Conservation (phyloP, 2,888 invertebrate genomes). For the Criorhina ranunculi region DNA sequence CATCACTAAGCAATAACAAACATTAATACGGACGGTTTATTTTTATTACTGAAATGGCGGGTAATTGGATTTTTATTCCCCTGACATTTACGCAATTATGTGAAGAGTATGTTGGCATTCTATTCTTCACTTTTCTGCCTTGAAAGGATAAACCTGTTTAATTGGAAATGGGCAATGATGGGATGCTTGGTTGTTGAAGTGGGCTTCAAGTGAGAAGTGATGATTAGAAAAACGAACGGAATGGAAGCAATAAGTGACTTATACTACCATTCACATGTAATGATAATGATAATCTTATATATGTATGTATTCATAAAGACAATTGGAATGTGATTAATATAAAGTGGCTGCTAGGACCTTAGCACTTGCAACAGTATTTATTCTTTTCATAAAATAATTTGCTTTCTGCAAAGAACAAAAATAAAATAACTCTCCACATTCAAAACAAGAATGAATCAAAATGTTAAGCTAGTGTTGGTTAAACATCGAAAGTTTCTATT, state of each 20-base stretch:
- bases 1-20: constrained; percentile 42
- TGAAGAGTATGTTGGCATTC: constrained; percentile 45
- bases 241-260: constrained; percentile 16
- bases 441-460: no score
- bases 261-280: neutral
- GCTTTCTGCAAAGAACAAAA: no score
- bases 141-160: constrained; percentile 49
- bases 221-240: constrained; percentile 30
- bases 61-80: constrained; percentile 57
- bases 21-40: constrained; percentile 50
- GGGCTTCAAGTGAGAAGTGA: constrained; percentile 22
- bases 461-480: no score
- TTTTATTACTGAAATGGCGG: constrained; percentile 49
- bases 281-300: neutral
- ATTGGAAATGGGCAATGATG: constrained; percentile 36
- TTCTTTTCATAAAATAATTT: no score
- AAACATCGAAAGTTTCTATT: no score
- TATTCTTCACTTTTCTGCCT: constrained; percentile 33
- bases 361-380: neutral
- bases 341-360: neutral
- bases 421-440: no score
- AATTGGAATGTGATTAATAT: neutral
- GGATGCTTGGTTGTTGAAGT: constrained; percentile 25
- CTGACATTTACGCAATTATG: constrained; percentile 50
- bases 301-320: no score